phyloP scores from a whole-genome alignment of 1,140 invertebrate genomes.

The Micrasema minimum region DNA sequence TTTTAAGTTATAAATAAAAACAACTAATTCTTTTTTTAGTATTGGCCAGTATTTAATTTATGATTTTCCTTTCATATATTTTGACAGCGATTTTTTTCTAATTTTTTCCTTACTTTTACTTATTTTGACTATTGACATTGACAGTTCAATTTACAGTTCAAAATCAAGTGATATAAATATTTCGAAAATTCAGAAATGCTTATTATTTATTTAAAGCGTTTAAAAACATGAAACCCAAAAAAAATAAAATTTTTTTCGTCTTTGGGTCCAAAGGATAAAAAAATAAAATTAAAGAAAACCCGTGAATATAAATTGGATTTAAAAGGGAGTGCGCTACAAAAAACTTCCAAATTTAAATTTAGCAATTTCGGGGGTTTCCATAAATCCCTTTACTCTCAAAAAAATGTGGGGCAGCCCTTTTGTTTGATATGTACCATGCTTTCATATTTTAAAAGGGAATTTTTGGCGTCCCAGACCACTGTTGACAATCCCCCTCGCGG shows the following conservation, averaged over 20 bases:
- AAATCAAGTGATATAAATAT: not conserved
- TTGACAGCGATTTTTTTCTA: too few species aligned
- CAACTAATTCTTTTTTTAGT: too few species aligned
- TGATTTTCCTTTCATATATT: too few species aligned
- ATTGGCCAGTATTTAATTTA: too few species aligned
- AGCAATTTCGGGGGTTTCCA: slow-evolving; percentile 62
- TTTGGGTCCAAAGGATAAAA: not conserved
- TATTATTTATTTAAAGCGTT: not conserved
- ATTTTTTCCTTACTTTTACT: too few species aligned
- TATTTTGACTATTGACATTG: too few species aligned
- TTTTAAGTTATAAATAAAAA: too few species aligned
- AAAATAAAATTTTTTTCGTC: not conserved
- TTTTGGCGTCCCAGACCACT: too few species aligned
- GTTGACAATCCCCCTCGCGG: not conserved
- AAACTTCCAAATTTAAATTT: slow-evolving; percentile 79
- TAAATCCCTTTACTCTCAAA: not conserved
- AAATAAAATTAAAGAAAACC: not conserved
- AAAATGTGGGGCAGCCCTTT: slow-evolving; percentile 1
- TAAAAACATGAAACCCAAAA: not conserved
- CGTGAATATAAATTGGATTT: slow-evolving; percentile 77
- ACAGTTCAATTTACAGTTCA: too few species aligned
- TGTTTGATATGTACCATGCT: too few species aligned
- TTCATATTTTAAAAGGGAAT: too few species aligned
- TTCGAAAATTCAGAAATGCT: not conserved
- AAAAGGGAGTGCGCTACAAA: slow-evolving; percentile 94